Base-by-base conservation (phyloP, 2,797 vertebrate genomes). In the Lemur catta region DNA sequence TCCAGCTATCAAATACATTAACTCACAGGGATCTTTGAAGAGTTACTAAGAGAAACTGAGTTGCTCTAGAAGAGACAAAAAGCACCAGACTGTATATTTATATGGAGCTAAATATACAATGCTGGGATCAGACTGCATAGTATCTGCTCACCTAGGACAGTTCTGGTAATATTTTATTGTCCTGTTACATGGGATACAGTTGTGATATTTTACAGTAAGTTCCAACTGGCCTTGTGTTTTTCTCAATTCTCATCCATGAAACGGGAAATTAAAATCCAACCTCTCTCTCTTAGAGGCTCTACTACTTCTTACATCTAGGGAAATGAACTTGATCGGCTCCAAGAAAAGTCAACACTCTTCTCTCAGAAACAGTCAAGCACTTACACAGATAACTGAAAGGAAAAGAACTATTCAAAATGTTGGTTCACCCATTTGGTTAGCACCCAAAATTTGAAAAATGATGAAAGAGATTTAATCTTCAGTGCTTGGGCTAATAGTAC, bases 251-350 rank as follows among this genome's bases (percentile, higher is more conserved):
- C 67, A 65, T 3, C 46, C 59, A 63, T 11, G 1, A 50, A 96
- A 84, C 26, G 88, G 84, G 87, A 93, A 97, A 96, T 94, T 81
- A 95, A 92, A 89, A 93, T 57, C 74, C 46, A 94, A 48, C 28
- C 12, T 50, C 80, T 94, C 78, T 89, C 93, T 94, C 94, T 93
- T 55, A 80, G 41, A 96, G 65, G 65, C 43, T 67, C 50, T 20
- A 46, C 50, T 89, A 38, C 80, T 76, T 96, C 87, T 90, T 76
- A 43, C 48, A 96, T 95, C 80, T 87, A 61, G n/a, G 88, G 48
- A 94, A 86, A 94, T 88, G 57, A 94, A 89, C 65, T 78, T 81
- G 72, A 79, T 55, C 84, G 84, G 41, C 48, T 89, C 92, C 79
- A 69, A 85, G 41, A 78, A 61, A 22, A 28, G 65, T 81, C 75